Evolutionary conservation across 2,797 vertebrate genomes (phyloP), one percentile per base, ranked within the genome.

Genomic region (Hephaestus fuliginosus): DNA sequence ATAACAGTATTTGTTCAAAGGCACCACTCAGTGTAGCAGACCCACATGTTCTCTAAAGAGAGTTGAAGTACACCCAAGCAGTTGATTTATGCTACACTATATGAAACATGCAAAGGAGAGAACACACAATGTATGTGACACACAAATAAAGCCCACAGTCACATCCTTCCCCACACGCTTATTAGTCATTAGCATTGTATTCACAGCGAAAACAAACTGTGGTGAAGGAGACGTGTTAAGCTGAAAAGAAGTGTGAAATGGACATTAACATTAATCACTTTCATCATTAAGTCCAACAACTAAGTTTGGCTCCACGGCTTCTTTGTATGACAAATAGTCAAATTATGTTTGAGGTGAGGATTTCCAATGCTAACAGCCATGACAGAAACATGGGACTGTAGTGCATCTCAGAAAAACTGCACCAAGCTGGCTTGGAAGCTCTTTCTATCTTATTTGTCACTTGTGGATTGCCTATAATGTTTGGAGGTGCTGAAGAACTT

Each of bases 111-210:
- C 30, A 5, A 33, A 33, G 3, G 30, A 33, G 3, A 33, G 30
- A 33, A 33, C 30, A 33, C 30, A 33, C 30, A 33, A 33, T 33
- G 30, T 33, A 33, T 33, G 30, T 33, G 30, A 3, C 10, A 6
- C 11, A 71, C 7, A 62, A 33, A 69, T 52, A 64, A 22, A 49
- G 36, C 28, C 15, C 49, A 76, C 77, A 70, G 71, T 70, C 55
- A 69, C 70, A 80, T 48, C 73, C 66, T 33, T 69, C 49, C 71
- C 51, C 33, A 60, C 81, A 62, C 8, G 2, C 46, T 39, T 68
- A 62, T 84, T 82, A 80, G 70, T 82, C 79, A 82, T 82, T 52
- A 76, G 74, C 11, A 20, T 25, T 1, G 9, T 18, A 76, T 52
- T 84, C 58, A 72, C 15, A 33, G 65, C 20, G 55, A 78, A 70